These are phyloP conservation scores for Drosophila planitibia DNA, from an alignment of 2,888 invertebrate genomes.

Conservation along the genomic window DNA sequence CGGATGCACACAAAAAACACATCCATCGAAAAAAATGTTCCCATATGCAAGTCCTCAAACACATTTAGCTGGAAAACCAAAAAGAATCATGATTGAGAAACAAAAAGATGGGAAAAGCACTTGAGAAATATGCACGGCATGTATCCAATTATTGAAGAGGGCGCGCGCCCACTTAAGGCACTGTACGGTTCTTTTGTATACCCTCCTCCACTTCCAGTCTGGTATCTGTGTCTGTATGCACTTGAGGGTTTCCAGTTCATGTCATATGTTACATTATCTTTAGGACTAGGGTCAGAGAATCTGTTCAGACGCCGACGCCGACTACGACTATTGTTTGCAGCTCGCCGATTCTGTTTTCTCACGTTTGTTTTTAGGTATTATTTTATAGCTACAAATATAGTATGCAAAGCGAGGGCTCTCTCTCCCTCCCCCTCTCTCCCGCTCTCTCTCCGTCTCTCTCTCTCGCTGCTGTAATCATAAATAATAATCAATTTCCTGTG, in stretches of 20 bases:
- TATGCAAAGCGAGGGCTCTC: constrained; percentile 46
- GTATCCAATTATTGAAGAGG: constrained; percentile 72
- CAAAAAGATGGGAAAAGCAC: constrained; percentile 60
- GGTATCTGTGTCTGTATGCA: constrained; percentile 17
- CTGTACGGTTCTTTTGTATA: constrained; percentile 38
- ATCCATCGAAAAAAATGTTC: constrained; percentile 43
- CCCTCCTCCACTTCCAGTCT: neutral
- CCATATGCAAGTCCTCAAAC: constrained; percentile 61
- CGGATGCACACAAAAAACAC: constrained; percentile 37
- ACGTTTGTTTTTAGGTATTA: constrained; percentile 23
- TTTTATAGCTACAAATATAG: neutral
- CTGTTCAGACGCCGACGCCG: constrained; percentile 8
- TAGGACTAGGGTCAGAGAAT: constrained; percentile 38
- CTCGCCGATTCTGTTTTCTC: constrained; percentile 45
- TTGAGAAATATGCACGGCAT: constrained; percentile 49
- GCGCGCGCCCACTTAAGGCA: constrained; percentile 66
- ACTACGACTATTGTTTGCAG: constrained; percentile 18
- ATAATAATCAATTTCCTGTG: constrained; percentile 80
- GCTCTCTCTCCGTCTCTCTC: neutral
- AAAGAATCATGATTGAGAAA: constrained; percentile 35
- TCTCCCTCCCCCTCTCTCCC: neutral
- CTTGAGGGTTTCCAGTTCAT: constrained; percentile 25
- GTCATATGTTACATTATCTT: constrained; percentile 49
- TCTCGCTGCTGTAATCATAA: constrained; percentile 63
- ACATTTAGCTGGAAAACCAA: constrained; percentile 44